Evolutionary conservation across 2,888 invertebrate genomes (phyloP).

Genomic region (Mythimna lalbum): DNA sequence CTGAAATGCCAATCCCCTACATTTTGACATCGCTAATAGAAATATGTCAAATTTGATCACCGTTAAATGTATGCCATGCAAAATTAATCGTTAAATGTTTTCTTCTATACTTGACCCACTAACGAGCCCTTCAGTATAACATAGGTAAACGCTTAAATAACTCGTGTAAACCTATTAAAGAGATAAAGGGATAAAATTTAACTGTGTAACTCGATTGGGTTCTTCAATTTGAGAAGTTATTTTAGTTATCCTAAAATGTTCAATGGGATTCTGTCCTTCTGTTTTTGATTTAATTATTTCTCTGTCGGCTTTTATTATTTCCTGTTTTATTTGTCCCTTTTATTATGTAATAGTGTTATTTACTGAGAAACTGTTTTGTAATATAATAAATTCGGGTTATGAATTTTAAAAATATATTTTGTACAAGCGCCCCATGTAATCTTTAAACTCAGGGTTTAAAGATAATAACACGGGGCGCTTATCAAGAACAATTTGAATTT

Average conservation of each 20-base stretch:
- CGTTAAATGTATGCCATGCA: not conserved
- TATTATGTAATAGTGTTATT: not conserved
- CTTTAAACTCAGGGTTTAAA: too few species aligned
- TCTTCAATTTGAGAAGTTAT: slow-evolving; percentile 47
- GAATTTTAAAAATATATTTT: too few species aligned
- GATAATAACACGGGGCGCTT: too few species aligned
- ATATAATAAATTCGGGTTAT: too few species aligned
- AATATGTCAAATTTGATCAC: not conserved
- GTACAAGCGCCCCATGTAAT: too few species aligned
- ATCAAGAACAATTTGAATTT: too few species aligned
- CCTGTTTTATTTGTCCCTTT: not conserved
- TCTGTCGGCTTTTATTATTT: not conserved
- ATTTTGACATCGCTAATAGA: not conserved
- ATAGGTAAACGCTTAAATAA: slow-evolving; percentile 21
- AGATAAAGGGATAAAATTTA: slow-evolving; percentile 43
- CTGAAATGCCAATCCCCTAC: not conserved
- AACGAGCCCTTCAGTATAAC: not conserved
- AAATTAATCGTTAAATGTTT: not conserved
- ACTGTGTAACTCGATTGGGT: slow-evolving; percentile 48
- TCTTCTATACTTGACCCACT: slow-evolving; percentile 2
- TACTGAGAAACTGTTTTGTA: not conserved
- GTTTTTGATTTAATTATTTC: slow-evolving; percentile 42
- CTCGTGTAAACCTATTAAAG: slow-evolving; percentile 21
- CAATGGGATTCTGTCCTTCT: slow-evolving; percentile 22
- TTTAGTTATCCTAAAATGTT: slow-evolving; percentile 35